Base-by-base conservation (phyloP, 1,140 invertebrate species). In the Chironomus tepperi region DNA sequence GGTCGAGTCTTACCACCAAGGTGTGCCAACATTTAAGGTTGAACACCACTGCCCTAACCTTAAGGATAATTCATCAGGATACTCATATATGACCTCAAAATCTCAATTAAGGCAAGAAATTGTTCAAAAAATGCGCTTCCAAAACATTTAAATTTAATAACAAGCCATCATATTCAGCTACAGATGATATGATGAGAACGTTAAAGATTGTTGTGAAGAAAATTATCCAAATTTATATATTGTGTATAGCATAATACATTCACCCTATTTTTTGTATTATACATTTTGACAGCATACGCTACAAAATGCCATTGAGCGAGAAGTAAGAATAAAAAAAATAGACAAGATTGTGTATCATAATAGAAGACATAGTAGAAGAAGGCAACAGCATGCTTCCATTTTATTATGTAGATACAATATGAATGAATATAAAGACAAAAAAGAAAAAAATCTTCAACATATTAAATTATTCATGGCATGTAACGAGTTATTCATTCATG, bases 381-480 rank as follows among this genome's bases (percentile, higher is more conserved):
- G 65, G 24, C 24, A 34, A 34, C 16, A 70, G 65, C 65, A 18
- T 70, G 16, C 19, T 21, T 70, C 10, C 65, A 70, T 21, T 21
- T 19, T 21, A 70, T 70, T 70, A 18, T 67, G 64, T 19, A 70
- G n/a, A 18, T 19, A 19, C 18, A 6, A 18, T 21, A 57, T 57
- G 9, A 12, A 18, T 70, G 65, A 18, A 21, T 18, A 70, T 70
- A 19, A 70, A 70, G 65, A 21, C 65, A 57, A 12, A 57, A 15
- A 21, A 18, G 12, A 57, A 12, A 57, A 15, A 21, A 18, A 21
- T 9, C 65, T 70, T 70, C 65, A 70, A 18, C 16, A 70, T 70
- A 70, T 70, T 70, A 70, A 70, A 70, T 70, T 70, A 70, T 70
- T 70, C 65, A 70, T 70, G 65, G 65, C n/a, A 70, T 70, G 65